Percentiles rank a stretch among this genome's conserved stretches.
Evolutionary conservation across 1,140 invertebrate species (phyloP).

Genomic region (Galendromus occidentalis): DNA sequence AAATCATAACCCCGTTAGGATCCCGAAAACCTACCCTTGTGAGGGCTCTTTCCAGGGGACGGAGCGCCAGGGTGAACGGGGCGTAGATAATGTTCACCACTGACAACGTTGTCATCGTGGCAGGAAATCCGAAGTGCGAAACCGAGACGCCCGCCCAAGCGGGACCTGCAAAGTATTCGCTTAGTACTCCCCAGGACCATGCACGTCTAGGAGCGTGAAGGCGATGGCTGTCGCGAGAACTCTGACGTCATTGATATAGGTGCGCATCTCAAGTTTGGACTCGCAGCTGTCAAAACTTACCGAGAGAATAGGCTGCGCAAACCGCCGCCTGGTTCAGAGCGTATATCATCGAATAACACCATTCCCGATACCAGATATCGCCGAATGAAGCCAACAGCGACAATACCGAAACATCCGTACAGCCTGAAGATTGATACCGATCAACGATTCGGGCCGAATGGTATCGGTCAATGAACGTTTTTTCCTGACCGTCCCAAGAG

Average conservation of each 20-base stretch:
- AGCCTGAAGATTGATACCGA: neutral
- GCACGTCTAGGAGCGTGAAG: too few relatives aligned
- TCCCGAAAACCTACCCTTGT: neutral
- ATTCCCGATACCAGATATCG: neutral
- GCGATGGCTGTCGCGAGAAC: too few relatives aligned
- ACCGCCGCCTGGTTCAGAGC: neutral
- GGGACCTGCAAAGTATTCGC: neutral
- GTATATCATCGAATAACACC: conserved; percentile 7
- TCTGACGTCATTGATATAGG: too few relatives aligned
- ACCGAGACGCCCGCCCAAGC: conserved; percentile 4
- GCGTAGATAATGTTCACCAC: neutral
- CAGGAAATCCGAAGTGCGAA: neutral
- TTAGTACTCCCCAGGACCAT: too few relatives aligned
- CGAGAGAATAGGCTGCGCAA: neutral
- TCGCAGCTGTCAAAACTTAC: neutral
- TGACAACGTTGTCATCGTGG: neutral
- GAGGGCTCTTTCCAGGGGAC: neutral
- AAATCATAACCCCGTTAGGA: too few relatives aligned
- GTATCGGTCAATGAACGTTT: too few relatives aligned
- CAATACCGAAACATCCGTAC: neutral
- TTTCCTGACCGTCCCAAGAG: too few relatives aligned
- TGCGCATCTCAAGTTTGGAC: too few relatives aligned
- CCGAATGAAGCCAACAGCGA: neutral
- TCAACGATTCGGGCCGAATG: too few relatives aligned
- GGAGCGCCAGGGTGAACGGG: neutral